Evolutionary conservation across 2,113 vertebrate species (phyloP), one percentile per base, ranked within the genome.

Genomic region (Natator depressus): DNA sequence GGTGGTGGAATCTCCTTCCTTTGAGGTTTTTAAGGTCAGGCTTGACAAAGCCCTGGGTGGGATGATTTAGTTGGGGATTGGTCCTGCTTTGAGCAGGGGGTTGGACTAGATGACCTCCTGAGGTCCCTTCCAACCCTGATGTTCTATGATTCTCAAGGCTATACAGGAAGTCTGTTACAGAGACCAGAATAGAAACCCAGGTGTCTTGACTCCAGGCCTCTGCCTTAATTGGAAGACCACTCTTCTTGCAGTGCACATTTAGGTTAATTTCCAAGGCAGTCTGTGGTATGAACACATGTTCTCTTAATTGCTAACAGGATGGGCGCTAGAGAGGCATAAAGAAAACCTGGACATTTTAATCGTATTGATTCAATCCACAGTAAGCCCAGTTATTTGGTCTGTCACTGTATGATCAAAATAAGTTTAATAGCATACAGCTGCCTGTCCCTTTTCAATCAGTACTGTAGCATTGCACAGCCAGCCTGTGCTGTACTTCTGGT

Each of bases 141-240:
- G 5, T 42, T 42, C 42, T 42, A 42, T 42, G 42, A 42, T 42
- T 42, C 42, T 42, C 38, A 42, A 75, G 69, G 38, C 19, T 38
- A 42, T 75, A 75, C 19, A 22, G n/a, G 69, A 75, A 42, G 38
- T 75, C 38, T 75, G 38, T 42, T 75, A 65, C 55, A n/a, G 62
- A 75, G 17, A 42, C n/a, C 20, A 38, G 38, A 20, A 75, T 22
- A 42, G 69, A 42, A 75, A 75, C 8, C 8, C n/a, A 75, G 9
- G 38, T 20, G 38, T 75, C 38, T 75, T 75, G 69, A 42, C 17
- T 42, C 24, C 5, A 35, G 20, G 31, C 0, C 0, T 12, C 0
- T 0, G 27, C 29, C 84, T 84, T 51, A 25, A 88, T 51, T 87
- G 46, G 42, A 81, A 72, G 51, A 8, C 50, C 83, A 22, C 51